phyloP scores from a whole-genome alignment of 2,888 invertebrate species.

The Agonopterix subpropinquella region DNA sequence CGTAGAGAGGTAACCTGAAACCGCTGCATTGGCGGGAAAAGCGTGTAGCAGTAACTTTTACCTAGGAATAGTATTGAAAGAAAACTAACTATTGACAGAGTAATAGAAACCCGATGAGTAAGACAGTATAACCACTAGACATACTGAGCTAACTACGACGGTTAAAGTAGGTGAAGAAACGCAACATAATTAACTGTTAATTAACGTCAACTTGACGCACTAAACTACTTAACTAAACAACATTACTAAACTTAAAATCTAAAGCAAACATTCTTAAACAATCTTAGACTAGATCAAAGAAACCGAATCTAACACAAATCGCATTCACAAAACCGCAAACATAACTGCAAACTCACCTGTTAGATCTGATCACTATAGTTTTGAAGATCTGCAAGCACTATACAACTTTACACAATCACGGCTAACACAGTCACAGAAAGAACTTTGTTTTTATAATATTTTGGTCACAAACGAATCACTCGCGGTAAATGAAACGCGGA shows the following conservation, averaged over 20 bases:
- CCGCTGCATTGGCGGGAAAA: too few relatives aligned
- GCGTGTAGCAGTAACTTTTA: too few relatives aligned
- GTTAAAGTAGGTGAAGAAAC: background rate
- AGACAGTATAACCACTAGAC: too few relatives aligned
- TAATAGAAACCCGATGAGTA: too few relatives aligned
- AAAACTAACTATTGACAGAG: too few relatives aligned
- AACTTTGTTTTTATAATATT: background rate
- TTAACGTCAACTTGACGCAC: constrained; percentile 2
- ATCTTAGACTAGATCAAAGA: background rate
- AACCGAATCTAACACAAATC: constrained; percentile 1
- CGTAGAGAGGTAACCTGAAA: too few relatives aligned
- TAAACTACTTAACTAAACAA: background rate
- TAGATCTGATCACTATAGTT: background rate
- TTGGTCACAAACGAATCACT: constrained; percentile 5
- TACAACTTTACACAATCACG: background rate
- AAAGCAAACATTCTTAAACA: background rate
- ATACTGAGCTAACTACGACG: too few relatives aligned
- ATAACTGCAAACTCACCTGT: background rate
- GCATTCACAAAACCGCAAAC: background rate
- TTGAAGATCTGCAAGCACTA: background rate
- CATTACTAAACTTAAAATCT: background rate
- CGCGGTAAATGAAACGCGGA: constrained; percentile 3
- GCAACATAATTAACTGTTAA: constrained; percentile 6
- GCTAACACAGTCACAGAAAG: constrained; percentile 2
- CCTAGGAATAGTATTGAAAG: too few relatives aligned